A percentile compares a stretch with the other conserved stretches of the same genome.
Conservation (phyloP, 2,888 invertebrate genomes). For the Synergus gifuensis region DNA sequence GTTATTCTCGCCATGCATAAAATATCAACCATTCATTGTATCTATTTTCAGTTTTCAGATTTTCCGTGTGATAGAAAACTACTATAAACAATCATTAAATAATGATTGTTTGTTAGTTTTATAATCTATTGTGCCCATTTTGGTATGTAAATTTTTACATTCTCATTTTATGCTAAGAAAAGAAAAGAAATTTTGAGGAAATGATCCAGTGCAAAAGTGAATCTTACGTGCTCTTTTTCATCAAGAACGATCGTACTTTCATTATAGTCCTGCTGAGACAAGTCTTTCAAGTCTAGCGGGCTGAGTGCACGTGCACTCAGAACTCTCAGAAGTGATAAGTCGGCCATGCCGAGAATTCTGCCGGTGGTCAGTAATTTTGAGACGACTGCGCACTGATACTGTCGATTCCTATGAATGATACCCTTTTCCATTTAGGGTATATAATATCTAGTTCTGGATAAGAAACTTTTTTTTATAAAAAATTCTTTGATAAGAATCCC, state of each 20-base stretch:
- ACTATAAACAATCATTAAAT: not conserved
- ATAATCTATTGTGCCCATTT: not conserved
- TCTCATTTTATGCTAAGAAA: not conserved
- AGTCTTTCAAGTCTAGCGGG: not conserved
- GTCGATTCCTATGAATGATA: not conserved
- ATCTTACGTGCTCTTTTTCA: not conserved
- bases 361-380: not conserved
- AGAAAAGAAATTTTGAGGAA: not conserved
- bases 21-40: not conserved
- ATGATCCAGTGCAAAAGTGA: not conserved
- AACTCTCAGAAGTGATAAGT: slow-evolving; percentile 12
- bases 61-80: not conserved
- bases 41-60: not conserved
- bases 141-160: not conserved
- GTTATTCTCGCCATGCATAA: not conserved
- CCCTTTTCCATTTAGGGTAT: not conserved
- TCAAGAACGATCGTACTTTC: slow-evolving; percentile 3
- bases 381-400: not conserved
- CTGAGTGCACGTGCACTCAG: slow-evolving; percentile 32
- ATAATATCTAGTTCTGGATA: no score
- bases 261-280: not conserved
- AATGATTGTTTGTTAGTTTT: not conserved
- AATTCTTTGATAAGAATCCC: no score
- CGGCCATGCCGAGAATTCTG: slow-evolving; percentile 18
- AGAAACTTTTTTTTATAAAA: no score